These are phyloP conservation scores for Ellobium chinense DNA, from an alignment of 2,888 invertebrate genomes.

Conservation along the genomic window DNA sequence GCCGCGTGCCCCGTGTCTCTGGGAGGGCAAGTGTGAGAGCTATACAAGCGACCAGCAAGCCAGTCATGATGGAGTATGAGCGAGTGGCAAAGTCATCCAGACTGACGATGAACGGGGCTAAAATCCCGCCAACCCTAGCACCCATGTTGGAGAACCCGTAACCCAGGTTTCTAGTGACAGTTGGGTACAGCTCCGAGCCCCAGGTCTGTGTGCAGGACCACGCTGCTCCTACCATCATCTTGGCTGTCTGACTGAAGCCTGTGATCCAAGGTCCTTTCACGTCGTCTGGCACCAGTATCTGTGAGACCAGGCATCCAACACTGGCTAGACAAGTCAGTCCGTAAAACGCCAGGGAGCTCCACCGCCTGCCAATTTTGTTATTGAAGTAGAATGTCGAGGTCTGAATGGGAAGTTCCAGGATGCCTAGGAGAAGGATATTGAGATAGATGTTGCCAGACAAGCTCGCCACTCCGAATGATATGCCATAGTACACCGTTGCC, in stretches of 20 bases:
- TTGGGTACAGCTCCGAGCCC: slow-evolving; percentile 6
- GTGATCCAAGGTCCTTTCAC: neutral
- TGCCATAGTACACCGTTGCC: neutral
- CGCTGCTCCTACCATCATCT: neutral
- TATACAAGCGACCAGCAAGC: neutral
- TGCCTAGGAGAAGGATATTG: neutral
- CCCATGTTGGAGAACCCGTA: neutral
- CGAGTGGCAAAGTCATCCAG: neutral
- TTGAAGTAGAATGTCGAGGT: neutral
- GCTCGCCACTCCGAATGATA: neutral
- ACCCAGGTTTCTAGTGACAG: slow-evolving; percentile 1
- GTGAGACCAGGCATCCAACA: neutral
- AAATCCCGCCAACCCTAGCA: neutral
- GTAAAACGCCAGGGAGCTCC: neutral
- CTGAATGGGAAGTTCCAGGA: neutral
- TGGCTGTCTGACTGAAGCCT: neutral
- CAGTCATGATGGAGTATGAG: neutral
- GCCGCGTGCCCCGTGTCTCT: neutral
- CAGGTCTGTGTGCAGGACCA: neutral
- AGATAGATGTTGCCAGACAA: slow-evolving; percentile 3
- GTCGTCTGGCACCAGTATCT: neutral
- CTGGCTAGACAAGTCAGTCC: neutral
- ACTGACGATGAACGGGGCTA: slow-evolving; percentile 13
- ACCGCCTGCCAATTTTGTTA: neutral
- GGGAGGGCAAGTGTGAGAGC: neutral